Percentiles rank a stretch among this genome's conserved stretches.
phyloP scores from a whole-genome alignment of 2,113 vertebrate species.

The Seriola aureovittata region DNA sequence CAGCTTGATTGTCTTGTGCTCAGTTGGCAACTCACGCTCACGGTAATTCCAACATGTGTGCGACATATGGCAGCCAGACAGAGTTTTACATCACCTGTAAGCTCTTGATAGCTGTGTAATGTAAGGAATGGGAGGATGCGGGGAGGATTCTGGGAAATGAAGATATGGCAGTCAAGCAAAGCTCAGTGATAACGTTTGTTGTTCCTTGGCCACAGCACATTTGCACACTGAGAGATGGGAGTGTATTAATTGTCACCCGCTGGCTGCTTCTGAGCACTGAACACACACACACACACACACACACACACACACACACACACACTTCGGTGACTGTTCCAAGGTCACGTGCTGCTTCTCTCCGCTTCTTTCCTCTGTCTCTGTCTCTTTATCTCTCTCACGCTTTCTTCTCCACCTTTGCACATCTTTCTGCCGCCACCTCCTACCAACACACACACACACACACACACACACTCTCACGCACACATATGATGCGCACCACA shows the following conservation, averaged over 20 bases:
- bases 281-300: too few species aligned
- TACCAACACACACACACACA: conserved; percentile 31
- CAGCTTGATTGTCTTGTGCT: not conserved
- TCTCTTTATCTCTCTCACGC: conserved; percentile 10
- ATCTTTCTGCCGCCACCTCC: conserved; percentile 35
- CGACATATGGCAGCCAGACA: conserved; percentile 46
- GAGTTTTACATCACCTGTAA: conserved; percentile 13
- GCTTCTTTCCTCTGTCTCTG: conserved; percentile 2
- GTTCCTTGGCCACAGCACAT: conserved; percentile 24
- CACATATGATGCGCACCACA: conserved; percentile 39
- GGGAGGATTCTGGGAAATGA: conserved; percentile 20
- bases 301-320: not conserved
- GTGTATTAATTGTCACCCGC: conserved; percentile 64
- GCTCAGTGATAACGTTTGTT: conserved; percentile 40
- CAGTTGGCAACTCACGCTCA: not conserved
- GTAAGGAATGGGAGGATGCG: not conserved
- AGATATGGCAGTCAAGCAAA: conserved; percentile 28
- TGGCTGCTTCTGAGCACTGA: conserved; percentile 44
- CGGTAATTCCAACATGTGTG: not conserved
- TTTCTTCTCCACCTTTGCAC: conserved; percentile 44
- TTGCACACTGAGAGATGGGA: conserved; percentile 45
- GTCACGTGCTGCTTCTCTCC: conserved; percentile 38
- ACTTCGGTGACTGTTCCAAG: conserved; percentile 34
- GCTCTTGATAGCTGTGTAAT: not conserved
- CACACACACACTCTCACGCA: conserved; percentile 25